Conservation (phyloP, 2,797 vertebrate genomes). For the Buphagus erythrorhynchus region DNA sequence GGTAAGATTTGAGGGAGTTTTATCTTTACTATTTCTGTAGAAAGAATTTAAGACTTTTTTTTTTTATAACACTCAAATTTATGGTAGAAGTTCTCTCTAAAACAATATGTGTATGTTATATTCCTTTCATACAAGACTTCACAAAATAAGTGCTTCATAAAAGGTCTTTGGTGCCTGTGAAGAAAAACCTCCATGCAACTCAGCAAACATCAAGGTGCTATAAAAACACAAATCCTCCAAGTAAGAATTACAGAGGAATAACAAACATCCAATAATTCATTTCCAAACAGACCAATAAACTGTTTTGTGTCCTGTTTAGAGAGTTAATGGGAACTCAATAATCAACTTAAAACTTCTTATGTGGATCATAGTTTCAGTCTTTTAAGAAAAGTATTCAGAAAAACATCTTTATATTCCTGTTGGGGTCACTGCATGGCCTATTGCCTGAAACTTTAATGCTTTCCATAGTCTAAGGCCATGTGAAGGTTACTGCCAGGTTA, state of each 20-base stretch:
- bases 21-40: neutral
- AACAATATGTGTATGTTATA: neutral
- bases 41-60: neutral
- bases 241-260: neutral
- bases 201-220: neutral
- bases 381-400: constrained; percentile 27
- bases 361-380: neutral
- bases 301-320: neutral
- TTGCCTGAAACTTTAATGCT: neutral
- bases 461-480: constrained; percentile 14
- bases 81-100: neutral
- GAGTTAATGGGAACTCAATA: constrained; percentile 24
- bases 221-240: neutral
- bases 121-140: neutral
- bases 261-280: neutral
- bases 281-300: constrained; percentile 43
- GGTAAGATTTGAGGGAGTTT: rapidly evolving
- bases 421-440: neutral
- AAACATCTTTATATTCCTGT: neutral
- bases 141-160: neutral
- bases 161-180: neutral
- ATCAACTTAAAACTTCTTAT: constrained; percentile 36
- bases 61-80: neutral
- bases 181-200: constrained; percentile 14
- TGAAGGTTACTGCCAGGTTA: constrained; percentile 15